phyloP scores from a whole-genome alignment of 2,113 vertebrate genomes.

The Platysteira castanea region DNA sequence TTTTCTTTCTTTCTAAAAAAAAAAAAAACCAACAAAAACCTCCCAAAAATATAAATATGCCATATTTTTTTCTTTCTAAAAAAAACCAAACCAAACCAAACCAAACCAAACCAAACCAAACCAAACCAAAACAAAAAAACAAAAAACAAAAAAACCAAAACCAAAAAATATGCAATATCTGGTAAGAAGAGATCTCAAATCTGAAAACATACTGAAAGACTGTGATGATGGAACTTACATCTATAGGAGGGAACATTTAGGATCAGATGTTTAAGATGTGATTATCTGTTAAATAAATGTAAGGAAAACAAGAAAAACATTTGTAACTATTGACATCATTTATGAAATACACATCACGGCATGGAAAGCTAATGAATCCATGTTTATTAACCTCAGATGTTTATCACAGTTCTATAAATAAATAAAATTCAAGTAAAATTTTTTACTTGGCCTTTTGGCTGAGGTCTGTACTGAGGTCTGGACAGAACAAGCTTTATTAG shows the following conservation, averaged over 20 bases:
- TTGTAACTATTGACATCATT: not conserved
- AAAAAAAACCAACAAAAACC: no score
- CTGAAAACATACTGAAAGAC: not conserved
- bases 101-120: no score
- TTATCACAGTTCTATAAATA: not conserved
- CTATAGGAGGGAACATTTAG: not conserved
- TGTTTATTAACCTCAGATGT: not conserved
- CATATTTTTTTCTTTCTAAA: no score
- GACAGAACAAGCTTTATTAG: not conserved
- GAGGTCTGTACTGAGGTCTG: not conserved
- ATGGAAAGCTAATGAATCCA: not conserved
- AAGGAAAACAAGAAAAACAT: not conserved
- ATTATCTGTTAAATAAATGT: not conserved
- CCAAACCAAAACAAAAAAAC: no score
- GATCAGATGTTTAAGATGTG: not conserved
- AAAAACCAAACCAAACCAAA: no score
- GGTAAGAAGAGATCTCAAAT: not conserved
- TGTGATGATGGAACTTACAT: not conserved
- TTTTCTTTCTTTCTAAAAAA: not conserved
- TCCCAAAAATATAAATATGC: no score
- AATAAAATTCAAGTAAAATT: not conserved
- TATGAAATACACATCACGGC: not conserved
- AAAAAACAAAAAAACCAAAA: no score
- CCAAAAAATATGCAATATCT: not conserved
- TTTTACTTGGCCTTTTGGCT: not conserved